Evolutionary conservation across 2,113 vertebrate genomes (phyloP), one percentile per base, ranked within the genome.

Genomic region (Diadophis punctatus): DNA sequence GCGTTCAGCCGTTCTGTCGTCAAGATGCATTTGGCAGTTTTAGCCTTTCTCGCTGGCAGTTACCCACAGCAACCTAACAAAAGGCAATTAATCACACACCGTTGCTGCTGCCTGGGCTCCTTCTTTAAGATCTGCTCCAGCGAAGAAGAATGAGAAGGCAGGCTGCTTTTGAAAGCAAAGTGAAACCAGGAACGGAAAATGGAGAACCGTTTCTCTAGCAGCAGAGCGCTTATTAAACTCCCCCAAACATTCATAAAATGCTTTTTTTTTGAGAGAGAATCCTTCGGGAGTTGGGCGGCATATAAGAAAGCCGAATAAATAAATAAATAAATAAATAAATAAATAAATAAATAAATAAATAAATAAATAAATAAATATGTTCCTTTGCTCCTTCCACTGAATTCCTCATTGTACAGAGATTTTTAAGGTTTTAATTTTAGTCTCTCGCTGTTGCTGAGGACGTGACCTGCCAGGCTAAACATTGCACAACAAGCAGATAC

Each of bases 51-150:
- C 85, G 68, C 88, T 30, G n/a, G 51, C 90, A 68, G 87, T 95
- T 91, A 49, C 84, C 84, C 87, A 90, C 27, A 90, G 88, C 90
- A 95, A 95, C 87, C 94, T 93, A 96, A 93, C 95, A 96, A 97
- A 96, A 80, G 49, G 53, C 92, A 95, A 96, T 85, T 86, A 86
- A 86, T 87, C 53, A 58, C 68, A 86, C 63, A n/a, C 74, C 27
- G 1, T 10, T n/a, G 30, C 12, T n/a, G 39, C 52, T 89, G 34
- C 74, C 8, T 27, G 9, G 88, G 27, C 90, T 52, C 30, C n/a
- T 25, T 53, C 53, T 89, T 89, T 89, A 60, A 91, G 90, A 90
- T 48, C 53, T 46, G 39, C 53, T 84, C 46, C 87, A 90, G 48
- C 11, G 49, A 48, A 91, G 18, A 9, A 93, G 56, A 89, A 89